Percentiles rank a stretch among this genome's conserved stretches.
phyloP scores from a whole-genome alignment of 2,888 invertebrate species.

The Baronia brevicornis region DNA sequence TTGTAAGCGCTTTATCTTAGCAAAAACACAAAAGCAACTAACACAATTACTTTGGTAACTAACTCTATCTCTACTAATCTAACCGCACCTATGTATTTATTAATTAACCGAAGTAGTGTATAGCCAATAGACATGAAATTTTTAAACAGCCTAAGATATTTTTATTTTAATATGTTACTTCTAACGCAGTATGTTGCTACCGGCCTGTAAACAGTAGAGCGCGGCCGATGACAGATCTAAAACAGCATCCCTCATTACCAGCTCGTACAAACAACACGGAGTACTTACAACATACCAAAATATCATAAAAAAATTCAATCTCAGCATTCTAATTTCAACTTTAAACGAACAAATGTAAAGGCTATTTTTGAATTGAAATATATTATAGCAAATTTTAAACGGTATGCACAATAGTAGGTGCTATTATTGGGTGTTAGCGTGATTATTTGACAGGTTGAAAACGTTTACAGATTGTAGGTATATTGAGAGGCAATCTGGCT shows the following conservation, averaged over 20 bases:
- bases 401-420: slow-evolving; percentile 60
- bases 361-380: slow-evolving; percentile 15
- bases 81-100: slow-evolving; percentile 9
- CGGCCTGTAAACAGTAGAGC: slow-evolving; percentile 52
- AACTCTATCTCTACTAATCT: slow-evolving; percentile 3
- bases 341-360: slow-evolving; percentile 18
- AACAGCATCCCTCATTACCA: slow-evolving; percentile 62
- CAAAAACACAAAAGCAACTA: too few species aligned
- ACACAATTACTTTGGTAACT: slow-evolving; percentile 3
- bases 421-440: slow-evolving; percentile 72
- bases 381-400: slow-evolving; percentile 33
- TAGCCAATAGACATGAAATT: slow-evolving; percentile 16
- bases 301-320: slow-evolving; percentile 41
- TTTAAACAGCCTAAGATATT: slow-evolving; percentile 23
- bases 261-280: slow-evolving; percentile 50
- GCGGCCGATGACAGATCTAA: slow-evolving; percentile 53
- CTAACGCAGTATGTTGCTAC: slow-evolving; percentile 43
- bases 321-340: slow-evolving; percentile 31
- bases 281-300: slow-evolving; percentile 44
- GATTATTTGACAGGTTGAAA: slow-evolving; percentile 75
- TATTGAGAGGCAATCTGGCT: slow-evolving; percentile 71
- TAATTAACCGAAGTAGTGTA: slow-evolving; percentile 9
- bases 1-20: too few species aligned
- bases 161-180: slow-evolving; percentile 40
- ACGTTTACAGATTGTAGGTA: slow-evolving; percentile 66